Percentiles rank a stretch among this genome's conserved stretches.
Conservation (phyloP, 2,888 invertebrate genomes). For the Drosophila silvestris region DNA sequence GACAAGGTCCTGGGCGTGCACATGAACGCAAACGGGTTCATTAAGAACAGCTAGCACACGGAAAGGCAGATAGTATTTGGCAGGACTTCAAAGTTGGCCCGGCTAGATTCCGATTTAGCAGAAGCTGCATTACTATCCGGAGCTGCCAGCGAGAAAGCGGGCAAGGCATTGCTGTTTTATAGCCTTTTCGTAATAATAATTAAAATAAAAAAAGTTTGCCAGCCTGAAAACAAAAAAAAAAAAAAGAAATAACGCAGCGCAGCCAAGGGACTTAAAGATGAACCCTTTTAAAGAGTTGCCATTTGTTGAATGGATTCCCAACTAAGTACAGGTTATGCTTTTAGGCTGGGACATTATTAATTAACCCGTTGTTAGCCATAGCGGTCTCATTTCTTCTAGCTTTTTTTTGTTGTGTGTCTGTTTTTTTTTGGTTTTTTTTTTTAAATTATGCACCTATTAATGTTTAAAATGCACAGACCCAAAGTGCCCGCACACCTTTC, state of each 20-base stretch:
- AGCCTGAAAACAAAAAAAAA: background rate
- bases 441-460: conserved; percentile 78
- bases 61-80: conserved; percentile 64
- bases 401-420: conserved; percentile 1
- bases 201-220: conserved; percentile 61
- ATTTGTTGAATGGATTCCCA: conserved; percentile 68
- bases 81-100: conserved; percentile 61
- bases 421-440: conserved; percentile 19
- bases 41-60: conserved; percentile 40
- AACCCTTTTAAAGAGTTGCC: conserved; percentile 70
- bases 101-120: conserved; percentile 37
- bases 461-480: conserved; percentile 70
- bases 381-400: conserved; percentile 60
- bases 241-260: conserved; percentile 26
- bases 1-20: conserved; percentile 17
- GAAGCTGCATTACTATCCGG: conserved; percentile 23
- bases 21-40: conserved; percentile 36
- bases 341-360: conserved; percentile 66
- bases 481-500: conserved; percentile 1
- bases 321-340: conserved; percentile 62
- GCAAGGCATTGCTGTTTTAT: conserved; percentile 25
- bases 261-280: conserved; percentile 55
- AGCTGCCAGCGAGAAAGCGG: background rate
- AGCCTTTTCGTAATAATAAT: conserved; percentile 68
- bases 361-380: conserved; percentile 71